phyloP scores from a whole-genome alignment of 2,888 invertebrate genomes.

The Nebria salina region DNA sequence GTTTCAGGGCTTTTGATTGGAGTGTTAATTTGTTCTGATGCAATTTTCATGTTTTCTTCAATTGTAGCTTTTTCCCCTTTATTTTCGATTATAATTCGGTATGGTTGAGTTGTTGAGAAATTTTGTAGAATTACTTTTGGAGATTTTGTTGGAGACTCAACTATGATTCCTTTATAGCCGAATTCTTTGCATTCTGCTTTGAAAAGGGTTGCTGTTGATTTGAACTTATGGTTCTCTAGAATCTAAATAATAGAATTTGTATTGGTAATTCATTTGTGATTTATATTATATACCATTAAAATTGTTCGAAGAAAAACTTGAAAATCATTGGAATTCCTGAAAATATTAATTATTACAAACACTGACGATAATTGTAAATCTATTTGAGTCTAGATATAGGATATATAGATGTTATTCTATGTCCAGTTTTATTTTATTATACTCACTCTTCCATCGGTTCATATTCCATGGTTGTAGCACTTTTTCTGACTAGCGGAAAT shows the following conservation, averaged over 20 bases:
- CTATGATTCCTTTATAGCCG: constrained; percentile 41
- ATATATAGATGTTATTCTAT: no score
- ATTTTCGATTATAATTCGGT: constrained; percentile 40
- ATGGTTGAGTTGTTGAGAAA: constrained; percentile 35
- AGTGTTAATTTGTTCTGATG: neutral
- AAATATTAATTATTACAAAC: neutral
- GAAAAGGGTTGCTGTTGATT: constrained; percentile 49
- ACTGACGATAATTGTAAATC: no score
- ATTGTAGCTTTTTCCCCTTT: constrained; percentile 3
- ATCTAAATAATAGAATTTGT: constrained; percentile 47
- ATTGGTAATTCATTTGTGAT: neutral
- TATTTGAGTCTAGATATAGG: no score
- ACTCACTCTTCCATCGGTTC: constrained; percentile 11
- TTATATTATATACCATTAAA: constrained; percentile 26
- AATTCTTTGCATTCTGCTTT: constrained; percentile 49
- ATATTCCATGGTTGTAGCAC: constrained; percentile 10
- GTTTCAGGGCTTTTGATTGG: constrained; percentile 25
- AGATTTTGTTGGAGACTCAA: constrained; percentile 26
- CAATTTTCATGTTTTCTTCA: constrained; percentile 9
- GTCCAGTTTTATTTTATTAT: neutral
- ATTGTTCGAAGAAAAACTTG: constrained; percentile 31
- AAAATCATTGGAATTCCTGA: constrained; percentile 20
- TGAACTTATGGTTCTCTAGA: constrained; percentile 51
- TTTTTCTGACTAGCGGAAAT: neutral
- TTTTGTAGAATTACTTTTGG: constrained; percentile 40